Evolutionary conservation across 2,888 invertebrate species (phyloP).

Genomic region (Lobophora halterata): DNA sequence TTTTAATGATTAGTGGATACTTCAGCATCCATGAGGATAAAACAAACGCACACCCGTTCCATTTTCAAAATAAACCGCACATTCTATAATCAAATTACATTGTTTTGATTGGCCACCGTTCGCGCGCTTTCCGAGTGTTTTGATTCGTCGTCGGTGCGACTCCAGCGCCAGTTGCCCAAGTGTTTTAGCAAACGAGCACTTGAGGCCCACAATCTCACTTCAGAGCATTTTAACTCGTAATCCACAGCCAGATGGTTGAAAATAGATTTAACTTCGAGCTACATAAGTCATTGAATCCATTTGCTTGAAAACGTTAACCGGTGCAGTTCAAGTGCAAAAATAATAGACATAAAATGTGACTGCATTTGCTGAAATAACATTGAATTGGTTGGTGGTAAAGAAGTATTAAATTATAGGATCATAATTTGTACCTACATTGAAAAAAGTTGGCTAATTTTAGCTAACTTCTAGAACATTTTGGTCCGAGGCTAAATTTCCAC

Average conservation of each 20-base stretch:
- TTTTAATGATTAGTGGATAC: too few species aligned
- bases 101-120: conserved; percentile 72
- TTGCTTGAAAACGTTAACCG: conserved; percentile 47
- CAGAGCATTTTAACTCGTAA: conserved; percentile 28
- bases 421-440: too few species aligned
- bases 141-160: conserved; percentile 65
- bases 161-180: conserved; percentile 68
- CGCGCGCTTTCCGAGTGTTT: conserved; percentile 64
- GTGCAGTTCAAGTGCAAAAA: conserved; percentile 66
- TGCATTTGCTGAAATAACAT: conserved; percentile 68
- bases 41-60: conserved; percentile 35
- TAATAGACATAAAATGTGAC: conserved; percentile 63
- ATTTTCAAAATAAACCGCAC: conserved; percentile 58
- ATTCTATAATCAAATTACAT: conserved; percentile 63
- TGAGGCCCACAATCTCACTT: conserved; percentile 26
- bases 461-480: too few species aligned
- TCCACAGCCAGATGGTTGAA: conserved; percentile 13
- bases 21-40: too few species aligned
- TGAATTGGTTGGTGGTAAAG: conserved; percentile 46
- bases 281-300: conserved; percentile 9
- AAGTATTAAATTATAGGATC: too few species aligned
- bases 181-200: conserved; percentile 61
- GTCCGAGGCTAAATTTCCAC: too few species aligned
- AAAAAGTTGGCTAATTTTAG: too few species aligned
- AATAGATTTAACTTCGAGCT: conserved; percentile 19